phyloP scores from a whole-genome alignment of 2,113 vertebrate species.

The Callipepla squamata region DNA sequence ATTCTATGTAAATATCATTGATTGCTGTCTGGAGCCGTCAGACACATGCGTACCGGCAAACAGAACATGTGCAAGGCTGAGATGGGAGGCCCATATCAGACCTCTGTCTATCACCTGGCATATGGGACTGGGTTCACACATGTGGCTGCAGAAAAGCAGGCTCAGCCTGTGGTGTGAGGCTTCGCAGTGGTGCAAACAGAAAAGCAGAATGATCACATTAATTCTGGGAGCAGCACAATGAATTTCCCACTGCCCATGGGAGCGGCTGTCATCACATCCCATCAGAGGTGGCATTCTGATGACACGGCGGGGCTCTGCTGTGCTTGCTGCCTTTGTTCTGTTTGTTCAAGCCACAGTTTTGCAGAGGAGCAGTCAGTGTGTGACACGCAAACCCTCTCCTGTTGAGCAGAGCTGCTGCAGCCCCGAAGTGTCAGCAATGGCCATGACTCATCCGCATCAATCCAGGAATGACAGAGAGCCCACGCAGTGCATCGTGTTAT shows the following conservation, averaged over 20 bases:
- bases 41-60: background rate
- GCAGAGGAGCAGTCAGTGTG: background rate
- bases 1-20: background rate
- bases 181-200: background rate
- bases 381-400: rapidly evolving
- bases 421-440: rapidly evolving
- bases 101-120: constrained; percentile 54
- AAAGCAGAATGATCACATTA: background rate
- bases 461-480: background rate
- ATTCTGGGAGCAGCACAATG: constrained; percentile 9
- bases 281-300: background rate
- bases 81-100: background rate
- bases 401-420: background rate
- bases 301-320: background rate
- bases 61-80: background rate
- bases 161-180: background rate
- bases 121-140: constrained; percentile 38
- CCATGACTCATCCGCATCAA: rapidly evolving
- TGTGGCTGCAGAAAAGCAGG: background rate
- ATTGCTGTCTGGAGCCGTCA: background rate
- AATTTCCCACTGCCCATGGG: background rate
- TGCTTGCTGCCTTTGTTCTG: background rate
- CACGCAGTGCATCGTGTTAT: rapidly evolving
- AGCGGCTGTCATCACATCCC: constrained; percentile 18
- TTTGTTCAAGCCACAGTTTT: background rate